Base-by-base conservation (phyloP, 2,113 vertebrate genomes). In the Pollachius pollachius region DNA sequence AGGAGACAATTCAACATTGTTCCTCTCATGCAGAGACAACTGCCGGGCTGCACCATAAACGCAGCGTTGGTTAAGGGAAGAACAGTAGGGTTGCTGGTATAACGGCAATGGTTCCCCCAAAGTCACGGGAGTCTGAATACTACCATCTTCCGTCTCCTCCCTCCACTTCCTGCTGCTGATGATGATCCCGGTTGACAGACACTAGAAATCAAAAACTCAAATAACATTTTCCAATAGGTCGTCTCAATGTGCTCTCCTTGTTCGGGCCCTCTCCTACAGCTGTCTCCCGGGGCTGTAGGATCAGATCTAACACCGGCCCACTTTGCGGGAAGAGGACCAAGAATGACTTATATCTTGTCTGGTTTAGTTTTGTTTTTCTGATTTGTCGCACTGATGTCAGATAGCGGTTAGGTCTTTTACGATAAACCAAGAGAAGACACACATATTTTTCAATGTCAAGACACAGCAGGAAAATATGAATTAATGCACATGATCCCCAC, bases 401-500 rank as follows among this genome's bases (percentile, higher is more conserved):
- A 82, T 77, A 81, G 82, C 70, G 71, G 61, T 77, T 11, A 54
- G 64, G 70, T 25, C 64, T 56, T 64, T 27, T 54, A 67, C 71
- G 71, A 77, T 81, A 64, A 81, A 78, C 74, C 6, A 37, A 41
- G 54, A 82, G 48, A 79, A 79, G 73, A 82, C 76, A 84, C 75
- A 72, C 69, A 34, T 73, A 79, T 69, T 85, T 75, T 48, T 86
- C 83, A 85, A 72, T 72, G 86, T 85, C 77, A 75, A 41, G 9
- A 84, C 78, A 70, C 79, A 71, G 34, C 54, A 65, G 65, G 67
- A 72, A 52, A 41, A 16, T 73, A 75, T 85, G 83, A 79, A 84
- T 87, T 81, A 84, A 84, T 80, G 64, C 69, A 21, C 72, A 84
- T 89, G 85, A 88, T 80, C 77, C 70, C 75, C 5, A 83, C 84